Percentiles rank a stretch among this genome's conserved stretches.
phyloP scores from a whole-genome alignment of 2,113 vertebrate genomes.

The Rhinogobius similis region DNA sequence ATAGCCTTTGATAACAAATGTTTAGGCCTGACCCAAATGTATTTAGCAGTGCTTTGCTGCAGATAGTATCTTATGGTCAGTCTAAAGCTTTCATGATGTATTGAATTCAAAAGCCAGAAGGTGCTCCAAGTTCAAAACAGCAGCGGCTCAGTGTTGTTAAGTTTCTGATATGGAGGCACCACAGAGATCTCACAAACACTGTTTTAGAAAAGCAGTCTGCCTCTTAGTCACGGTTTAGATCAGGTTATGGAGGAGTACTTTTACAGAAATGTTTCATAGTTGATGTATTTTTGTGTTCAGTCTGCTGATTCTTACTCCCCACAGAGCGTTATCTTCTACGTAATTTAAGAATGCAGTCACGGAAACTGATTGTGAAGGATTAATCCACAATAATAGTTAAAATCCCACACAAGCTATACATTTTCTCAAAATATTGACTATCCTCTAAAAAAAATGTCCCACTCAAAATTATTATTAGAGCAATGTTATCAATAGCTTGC shows the following conservation, averaged over 20 bases:
- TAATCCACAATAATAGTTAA: neutral
- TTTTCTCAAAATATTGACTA: neutral
- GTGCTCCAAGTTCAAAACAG: slow-evolving; percentile 38
- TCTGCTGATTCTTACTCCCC: neutral
- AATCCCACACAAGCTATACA: neutral
- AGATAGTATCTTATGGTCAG: slow-evolving; percentile 45
- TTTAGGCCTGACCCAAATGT: slow-evolving; percentile 15
- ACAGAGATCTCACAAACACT: slow-evolving; percentile 12
- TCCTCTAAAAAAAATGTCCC: too few species aligned
- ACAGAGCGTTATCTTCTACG: neutral
- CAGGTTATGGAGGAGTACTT: neutral
- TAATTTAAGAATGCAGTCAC: neutral
- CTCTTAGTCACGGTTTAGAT: slow-evolving; percentile 15
- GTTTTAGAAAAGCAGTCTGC: slow-evolving; percentile 1
- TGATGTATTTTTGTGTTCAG: neutral
- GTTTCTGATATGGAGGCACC: slow-evolving; percentile 44
- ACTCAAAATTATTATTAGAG: too few species aligned
- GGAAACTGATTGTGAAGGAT: too few species aligned
- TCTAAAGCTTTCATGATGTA: slow-evolving; percentile 27
- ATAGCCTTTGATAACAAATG: slow-evolving; percentile 38
- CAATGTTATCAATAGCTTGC: too few species aligned
- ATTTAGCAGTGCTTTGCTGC: slow-evolving; percentile 36
- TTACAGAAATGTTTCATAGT: neutral
- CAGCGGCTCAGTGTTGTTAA: slow-evolving; percentile 49
- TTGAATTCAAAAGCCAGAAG: slow-evolving; percentile 35